Percentiles rank a stretch among this genome's conserved stretches.
phyloP scores from a whole-genome alignment of 2,888 invertebrate genomes.

The Torymus tubicola region DNA sequence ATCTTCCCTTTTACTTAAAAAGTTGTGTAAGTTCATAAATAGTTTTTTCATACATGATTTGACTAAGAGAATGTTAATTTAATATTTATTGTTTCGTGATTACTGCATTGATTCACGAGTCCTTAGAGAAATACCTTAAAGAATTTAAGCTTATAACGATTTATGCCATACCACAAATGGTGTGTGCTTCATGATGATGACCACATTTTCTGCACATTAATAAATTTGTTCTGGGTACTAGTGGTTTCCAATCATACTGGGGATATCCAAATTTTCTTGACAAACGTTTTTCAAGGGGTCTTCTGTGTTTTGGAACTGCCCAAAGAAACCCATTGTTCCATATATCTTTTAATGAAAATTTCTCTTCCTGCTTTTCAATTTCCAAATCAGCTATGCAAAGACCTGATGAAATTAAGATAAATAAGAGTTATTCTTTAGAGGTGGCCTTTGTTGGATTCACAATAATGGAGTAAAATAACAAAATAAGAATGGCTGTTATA shows the following conservation, averaged over 20 bases:
- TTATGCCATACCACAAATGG: slow-evolving; percentile 92
- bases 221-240: slow-evolving; percentile 85
- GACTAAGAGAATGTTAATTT: too few species aligned
- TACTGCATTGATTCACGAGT: too few species aligned
- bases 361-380: background rate
- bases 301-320: slow-evolving; percentile 88
- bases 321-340: slow-evolving; percentile 86
- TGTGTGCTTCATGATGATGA: slow-evolving; percentile 86
- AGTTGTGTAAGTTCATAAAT: too few species aligned
- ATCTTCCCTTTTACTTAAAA: too few species aligned
- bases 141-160: background rate
- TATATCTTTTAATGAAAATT: slow-evolving; percentile 81
- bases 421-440: slow-evolving; percentile 3
- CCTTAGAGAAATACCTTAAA: too few species aligned
- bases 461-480: background rate
- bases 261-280: slow-evolving; percentile 86
- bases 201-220: slow-evolving; percentile 90
- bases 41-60: too few species aligned
- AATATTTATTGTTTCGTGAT: too few species aligned
- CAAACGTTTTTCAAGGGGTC: slow-evolving; percentile 85
- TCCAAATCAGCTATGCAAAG: slow-evolving; percentile 24
- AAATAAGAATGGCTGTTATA: background rate
- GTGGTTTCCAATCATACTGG: slow-evolving; percentile 83
- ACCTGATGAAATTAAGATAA: slow-evolving; percentile 17
- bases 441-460: background rate